These are phyloP conservation scores for Polydrusus cervinus DNA, from an alignment of 2,888 invertebrate species.

Conservation along the genomic window DNA sequence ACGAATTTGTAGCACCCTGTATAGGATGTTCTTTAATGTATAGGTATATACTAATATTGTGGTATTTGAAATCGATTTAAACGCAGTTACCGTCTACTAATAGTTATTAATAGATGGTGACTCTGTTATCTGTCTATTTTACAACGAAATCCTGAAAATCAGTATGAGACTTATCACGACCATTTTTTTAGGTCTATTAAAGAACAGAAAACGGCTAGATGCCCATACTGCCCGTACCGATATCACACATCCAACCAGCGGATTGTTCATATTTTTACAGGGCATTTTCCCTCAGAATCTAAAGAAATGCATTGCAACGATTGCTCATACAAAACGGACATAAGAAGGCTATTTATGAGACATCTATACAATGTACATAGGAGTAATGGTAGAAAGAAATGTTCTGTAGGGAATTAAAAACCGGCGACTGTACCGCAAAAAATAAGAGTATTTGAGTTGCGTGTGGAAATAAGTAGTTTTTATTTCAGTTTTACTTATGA, in stretches of 20 bases:
- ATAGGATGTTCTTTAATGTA: no score
- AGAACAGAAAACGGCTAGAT: neutral
- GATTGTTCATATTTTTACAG: neutral
- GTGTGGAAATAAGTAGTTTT: no score
- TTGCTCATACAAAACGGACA: neutral
- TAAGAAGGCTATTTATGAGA: neutral
- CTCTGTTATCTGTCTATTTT: no score
- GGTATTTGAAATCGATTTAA: no score
- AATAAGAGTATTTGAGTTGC: no score
- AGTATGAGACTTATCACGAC: neutral
- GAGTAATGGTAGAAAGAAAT: neutral
- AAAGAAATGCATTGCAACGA: neutral
- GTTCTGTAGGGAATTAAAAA: neutral
- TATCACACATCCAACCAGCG: neutral
- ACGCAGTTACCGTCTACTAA: no score
- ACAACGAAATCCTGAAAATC: no score
- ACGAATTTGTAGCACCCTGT: no score
- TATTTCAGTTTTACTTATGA: neutral
- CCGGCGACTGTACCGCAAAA: no score
- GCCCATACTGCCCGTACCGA: slow-evolving; percentile 3
- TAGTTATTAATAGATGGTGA: no score
- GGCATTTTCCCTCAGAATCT: slow-evolving; percentile 12
- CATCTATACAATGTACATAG: neutral
- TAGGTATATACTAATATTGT: no score
- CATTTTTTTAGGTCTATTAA: neutral